phyloP scores from a whole-genome alignment of 2,888 invertebrate species.

The Octonoba sinensis region DNA sequence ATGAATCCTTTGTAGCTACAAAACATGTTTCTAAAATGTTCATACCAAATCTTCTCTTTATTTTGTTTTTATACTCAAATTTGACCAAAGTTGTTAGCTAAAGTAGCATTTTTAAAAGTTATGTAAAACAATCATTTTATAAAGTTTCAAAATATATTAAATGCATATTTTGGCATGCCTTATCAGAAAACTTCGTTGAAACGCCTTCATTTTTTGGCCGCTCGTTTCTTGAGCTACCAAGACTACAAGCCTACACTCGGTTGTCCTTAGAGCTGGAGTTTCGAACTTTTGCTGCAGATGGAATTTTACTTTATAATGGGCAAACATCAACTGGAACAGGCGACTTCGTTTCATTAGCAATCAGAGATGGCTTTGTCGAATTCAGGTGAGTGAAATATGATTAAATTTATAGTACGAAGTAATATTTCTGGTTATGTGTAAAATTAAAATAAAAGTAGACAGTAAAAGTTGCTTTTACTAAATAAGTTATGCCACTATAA shows the following conservation, averaged over 20 bases:
- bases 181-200: constrained; percentile 50
- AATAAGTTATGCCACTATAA: background rate
- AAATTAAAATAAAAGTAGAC: background rate
- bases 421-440: too few relatives aligned
- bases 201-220: constrained; percentile 84
- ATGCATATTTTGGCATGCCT: too few relatives aligned
- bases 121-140: too few relatives aligned
- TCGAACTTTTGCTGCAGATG: constrained; percentile 84
- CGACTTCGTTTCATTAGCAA: constrained; percentile 86
- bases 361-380: constrained; percentile 84
- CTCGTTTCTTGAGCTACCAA: constrained; percentile 82
- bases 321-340: constrained; percentile 86
- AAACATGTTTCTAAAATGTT: too few relatives aligned
- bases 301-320: constrained; percentile 87
- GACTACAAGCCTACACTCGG: constrained; percentile 85
- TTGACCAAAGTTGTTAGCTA: too few relatives aligned
- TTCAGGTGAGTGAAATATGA: constrained; percentile 73
- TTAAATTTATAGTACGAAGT: too few relatives aligned
- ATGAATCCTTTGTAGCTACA: too few relatives aligned
- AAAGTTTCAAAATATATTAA: too few relatives aligned
- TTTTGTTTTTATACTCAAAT: too few relatives aligned
- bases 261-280: constrained; percentile 89
- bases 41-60: too few relatives aligned
- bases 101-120: too few relatives aligned
- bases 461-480: background rate